phyloP scores from a whole-genome alignment of 2,888 invertebrate genomes.

The Crocallis elinguaria region DNA sequence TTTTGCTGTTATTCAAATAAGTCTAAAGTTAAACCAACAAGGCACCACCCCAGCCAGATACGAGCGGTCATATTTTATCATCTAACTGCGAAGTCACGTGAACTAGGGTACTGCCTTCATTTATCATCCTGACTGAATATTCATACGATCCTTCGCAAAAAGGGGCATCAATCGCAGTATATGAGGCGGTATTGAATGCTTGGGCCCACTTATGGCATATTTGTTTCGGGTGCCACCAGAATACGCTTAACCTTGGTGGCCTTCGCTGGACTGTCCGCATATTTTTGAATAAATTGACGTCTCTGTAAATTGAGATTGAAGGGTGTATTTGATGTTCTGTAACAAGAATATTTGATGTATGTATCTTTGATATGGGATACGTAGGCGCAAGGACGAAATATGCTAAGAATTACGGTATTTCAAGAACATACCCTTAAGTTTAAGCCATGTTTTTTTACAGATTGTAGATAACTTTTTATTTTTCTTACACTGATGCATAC shows the following conservation, averaged over 20 bases:
- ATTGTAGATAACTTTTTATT: no score
- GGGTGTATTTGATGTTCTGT: slow-evolving; percentile 18
- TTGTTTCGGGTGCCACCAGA: slow-evolving; percentile 22
- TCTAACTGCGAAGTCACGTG: slow-evolving; percentile 9
- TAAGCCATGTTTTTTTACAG: no score
- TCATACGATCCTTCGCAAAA: slow-evolving; percentile 38
- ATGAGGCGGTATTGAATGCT: slow-evolving; percentile 25
- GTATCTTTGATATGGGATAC: neutral
- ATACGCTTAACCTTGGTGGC: slow-evolving; percentile 14
- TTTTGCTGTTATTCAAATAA: neutral
- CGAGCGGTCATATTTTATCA: slow-evolving; percentile 1
- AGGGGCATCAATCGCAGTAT: slow-evolving; percentile 35
- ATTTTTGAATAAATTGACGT: slow-evolving; percentile 21
- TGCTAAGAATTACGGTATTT: neutral
- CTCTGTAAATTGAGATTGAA: slow-evolving; percentile 20
- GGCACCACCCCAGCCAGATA: neutral
- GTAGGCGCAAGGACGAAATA: neutral
- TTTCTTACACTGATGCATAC: no score
- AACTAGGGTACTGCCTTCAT: slow-evolving; percentile 17
- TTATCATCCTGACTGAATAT: slow-evolving; percentile 34
- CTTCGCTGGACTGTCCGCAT: slow-evolving; percentile 1
- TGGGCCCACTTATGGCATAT: slow-evolving; percentile 24
- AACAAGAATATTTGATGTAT: slow-evolving; percentile 9
- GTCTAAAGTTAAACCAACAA: neutral
- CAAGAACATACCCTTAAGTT: neutral